Conservation (phyloP, 2,113 vertebrate species). For the Lontra canadensis region DNA sequence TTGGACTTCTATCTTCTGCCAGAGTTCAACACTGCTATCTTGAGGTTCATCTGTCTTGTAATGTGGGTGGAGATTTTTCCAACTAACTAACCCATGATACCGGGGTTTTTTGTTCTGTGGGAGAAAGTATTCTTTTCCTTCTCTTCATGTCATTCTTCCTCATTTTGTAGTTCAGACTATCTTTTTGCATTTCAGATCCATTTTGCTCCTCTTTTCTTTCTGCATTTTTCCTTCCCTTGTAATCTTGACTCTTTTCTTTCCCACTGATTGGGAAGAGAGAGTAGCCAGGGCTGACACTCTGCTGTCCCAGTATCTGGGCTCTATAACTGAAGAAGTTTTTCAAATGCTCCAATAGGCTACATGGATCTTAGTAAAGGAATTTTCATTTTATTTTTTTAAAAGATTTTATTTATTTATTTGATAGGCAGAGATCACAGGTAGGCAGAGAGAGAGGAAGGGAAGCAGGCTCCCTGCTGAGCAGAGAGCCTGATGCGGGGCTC, state of each 20-base stretch:
- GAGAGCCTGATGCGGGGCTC: too few species aligned
- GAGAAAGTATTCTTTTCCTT: not conserved
- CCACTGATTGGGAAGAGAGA: not conserved
- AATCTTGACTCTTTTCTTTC: not conserved
- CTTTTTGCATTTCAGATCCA: not conserved
- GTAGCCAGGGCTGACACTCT: not conserved
- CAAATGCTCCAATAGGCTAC: not conserved
- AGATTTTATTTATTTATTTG: too few species aligned
- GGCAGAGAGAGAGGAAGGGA: too few species aligned
- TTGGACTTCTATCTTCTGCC: conserved; percentile 25
- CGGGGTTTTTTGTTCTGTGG: not conserved
- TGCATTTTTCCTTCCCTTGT: not conserved
- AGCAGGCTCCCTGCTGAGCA: too few species aligned
- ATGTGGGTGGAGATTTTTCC: not conserved
- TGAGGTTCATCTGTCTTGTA: not conserved
- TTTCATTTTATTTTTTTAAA: not conserved
- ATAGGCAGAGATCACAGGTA: too few species aligned
- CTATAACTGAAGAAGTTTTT: not conserved
- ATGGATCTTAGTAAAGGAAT: not conserved
- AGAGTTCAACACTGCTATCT: not conserved
- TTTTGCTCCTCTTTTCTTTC: not conserved
- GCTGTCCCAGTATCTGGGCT: not conserved
- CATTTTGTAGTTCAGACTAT: not conserved
- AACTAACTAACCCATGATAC: not conserved
- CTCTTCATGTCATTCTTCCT: not conserved